Evolutionary conservation across 1,140 invertebrate species (phyloP), one percentile per base, ranked within the genome.

Genomic region (Anthonomus grandis): DNA sequence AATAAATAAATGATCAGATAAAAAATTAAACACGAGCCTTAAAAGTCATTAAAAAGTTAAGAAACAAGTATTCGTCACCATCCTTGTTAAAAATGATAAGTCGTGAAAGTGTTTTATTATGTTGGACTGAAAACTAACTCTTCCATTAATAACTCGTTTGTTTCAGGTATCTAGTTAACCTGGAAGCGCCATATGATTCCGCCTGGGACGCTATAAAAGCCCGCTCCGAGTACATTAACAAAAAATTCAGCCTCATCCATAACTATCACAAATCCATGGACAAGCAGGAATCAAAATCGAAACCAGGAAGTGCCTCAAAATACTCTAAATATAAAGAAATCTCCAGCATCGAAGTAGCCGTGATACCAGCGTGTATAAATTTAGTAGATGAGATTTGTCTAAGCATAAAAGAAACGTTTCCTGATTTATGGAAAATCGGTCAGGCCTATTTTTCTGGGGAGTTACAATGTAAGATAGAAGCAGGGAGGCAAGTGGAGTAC

Each of bases 141-240:
- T 44, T 44, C 5, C 6, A 39, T 10, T 17, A 39, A 8, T 13
- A 39, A n/a, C 15, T 8, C 27, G 6, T 8, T n/a, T n/a, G 21
- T 42, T 53, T 37, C 21, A 83, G 88, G 78, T 89, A 85, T 57
- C 69, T 84, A 45, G 79, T 82, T n/a, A 84, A 81, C 66, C 71
- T 92, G 41, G 89, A 90, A 63, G 76, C 81, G 67, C 79, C 82
- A 8, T 87, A 86, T 27, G 93, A 97, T 78, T 91, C 93, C 1
- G 93, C 92, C 1, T 98, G 95, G 95, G 86, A 92, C 62, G 93
- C 91, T 15, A 88, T 98, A 57, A 82, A 77, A n/a, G 85, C 85
- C 51, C 85, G 89, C 48, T 86, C 88, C 60, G 81, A 86, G 25
- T 93, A 87, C 70, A 78, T 93, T 19, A 81, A 83, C 57, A 75